These are phyloP conservation scores for Dolichopus griseipennis DNA, from an alignment of 2,888 invertebrate species.

Conservation along the genomic window DNA sequence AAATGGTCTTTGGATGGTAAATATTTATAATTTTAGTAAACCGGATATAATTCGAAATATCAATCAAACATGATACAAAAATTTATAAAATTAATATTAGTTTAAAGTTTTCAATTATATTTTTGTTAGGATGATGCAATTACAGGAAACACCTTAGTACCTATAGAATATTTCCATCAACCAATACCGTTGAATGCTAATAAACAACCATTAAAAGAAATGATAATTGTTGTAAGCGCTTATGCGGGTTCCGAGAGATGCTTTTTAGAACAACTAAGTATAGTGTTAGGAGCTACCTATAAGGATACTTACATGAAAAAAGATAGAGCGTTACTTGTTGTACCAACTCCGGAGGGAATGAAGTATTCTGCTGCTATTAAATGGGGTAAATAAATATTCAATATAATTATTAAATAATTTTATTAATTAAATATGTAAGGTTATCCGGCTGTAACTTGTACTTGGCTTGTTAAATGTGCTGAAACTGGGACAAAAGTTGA, in stretches of 20 bases:
- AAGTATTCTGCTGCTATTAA: constrained; percentile 75
- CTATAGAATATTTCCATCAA: constrained; percentile 62
- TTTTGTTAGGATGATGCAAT: constrained; percentile 36
- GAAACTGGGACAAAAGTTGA: constrained; percentile 46
- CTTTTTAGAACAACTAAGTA: constrained; percentile 61
- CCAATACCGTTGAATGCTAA: constrained; percentile 49
- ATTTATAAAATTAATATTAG: neutral
- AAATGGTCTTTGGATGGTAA: constrained; percentile 39
- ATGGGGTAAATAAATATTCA: constrained; percentile 53
- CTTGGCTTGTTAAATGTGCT: constrained; percentile 68
- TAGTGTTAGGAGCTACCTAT: constrained; percentile 59
- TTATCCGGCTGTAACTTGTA: constrained; percentile 65
- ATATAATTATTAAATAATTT: no score
- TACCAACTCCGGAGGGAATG: constrained; percentile 61
- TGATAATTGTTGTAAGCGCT: constrained; percentile 71
- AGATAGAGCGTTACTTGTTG: constrained; percentile 74
- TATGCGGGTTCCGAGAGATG: constrained; percentile 65
- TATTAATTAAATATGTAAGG: constrained; percentile 17
- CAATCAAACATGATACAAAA: no score
- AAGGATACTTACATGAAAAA: constrained; percentile 61
- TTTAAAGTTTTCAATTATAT: neutral
- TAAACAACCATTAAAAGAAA: constrained; percentile 51
- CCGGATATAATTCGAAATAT: no score
- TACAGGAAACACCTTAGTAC: constrained; percentile 49
- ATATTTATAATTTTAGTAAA: neutral